These are phyloP conservation scores for Pogonus chalceus DNA, from an alignment of 1,140 invertebrate genomes.

Conservation along the genomic window DNA sequence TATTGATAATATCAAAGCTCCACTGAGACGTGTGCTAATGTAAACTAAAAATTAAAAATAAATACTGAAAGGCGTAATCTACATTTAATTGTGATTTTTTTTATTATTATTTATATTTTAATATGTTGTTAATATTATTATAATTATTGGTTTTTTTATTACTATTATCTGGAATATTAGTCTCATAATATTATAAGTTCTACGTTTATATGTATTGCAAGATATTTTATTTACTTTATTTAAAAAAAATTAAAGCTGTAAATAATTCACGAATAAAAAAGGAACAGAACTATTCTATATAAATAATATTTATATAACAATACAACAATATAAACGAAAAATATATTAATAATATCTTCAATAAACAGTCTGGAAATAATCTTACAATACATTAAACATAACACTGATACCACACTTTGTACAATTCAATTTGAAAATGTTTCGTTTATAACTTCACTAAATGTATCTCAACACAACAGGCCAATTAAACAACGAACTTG, in stretches of 20 bases:
- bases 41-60: background rate
- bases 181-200: background rate
- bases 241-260: background rate
- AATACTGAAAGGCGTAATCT: conserved; percentile 4
- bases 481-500: background rate
- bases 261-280: no score
- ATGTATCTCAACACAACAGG: background rate
- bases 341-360: no score
- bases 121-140: background rate
- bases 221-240: background rate
- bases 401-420: background rate
- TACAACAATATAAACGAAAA: no score
- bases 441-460: background rate
- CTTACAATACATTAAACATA: conserved; percentile 4
- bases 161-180: conserved; percentile 2
- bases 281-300: no score
- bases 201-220: background rate
- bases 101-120: background rate
- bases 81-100: conserved; percentile 5
- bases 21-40: background rate
- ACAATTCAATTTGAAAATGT: background rate
- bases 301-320: background rate
- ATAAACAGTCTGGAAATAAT: no score
- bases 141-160: background rate
- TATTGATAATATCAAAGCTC: background rate